phyloP scores from a whole-genome alignment of 1,140 invertebrate species.

The Battus philenor region DNA sequence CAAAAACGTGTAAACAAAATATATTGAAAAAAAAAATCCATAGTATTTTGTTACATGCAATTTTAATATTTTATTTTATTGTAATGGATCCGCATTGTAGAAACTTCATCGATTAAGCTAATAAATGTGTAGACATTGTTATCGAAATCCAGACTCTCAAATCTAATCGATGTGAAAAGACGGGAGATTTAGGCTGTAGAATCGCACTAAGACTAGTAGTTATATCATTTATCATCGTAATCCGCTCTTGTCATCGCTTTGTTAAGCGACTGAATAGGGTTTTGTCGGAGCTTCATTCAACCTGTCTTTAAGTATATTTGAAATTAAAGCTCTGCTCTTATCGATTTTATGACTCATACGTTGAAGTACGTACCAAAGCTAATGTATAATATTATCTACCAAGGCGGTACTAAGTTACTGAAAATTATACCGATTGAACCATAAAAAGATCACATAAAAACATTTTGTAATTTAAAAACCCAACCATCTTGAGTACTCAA shows the following conservation, averaged over 20 bases:
- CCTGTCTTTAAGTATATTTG: constrained; percentile 16
- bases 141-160: constrained; percentile 10
- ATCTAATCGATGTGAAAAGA: constrained; percentile 6
- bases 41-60: too few relatives aligned
- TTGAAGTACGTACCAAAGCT: too few relatives aligned
- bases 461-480: too few relatives aligned
- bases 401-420: too few relatives aligned
- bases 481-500: too few relatives aligned
- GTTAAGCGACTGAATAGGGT: constrained; percentile 14
- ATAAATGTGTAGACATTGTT: constrained; percentile 11
- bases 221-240: constrained; percentile 18
- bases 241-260: constrained; percentile 15
- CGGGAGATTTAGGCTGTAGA: constrained; percentile 12
- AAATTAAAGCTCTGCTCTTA: constrained; percentile 4
- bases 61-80: too few relatives aligned
- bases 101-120: constrained; percentile 10
- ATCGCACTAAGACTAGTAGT: constrained; percentile 9
- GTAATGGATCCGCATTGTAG: too few relatives aligned
- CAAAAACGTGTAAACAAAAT: too few relatives aligned
- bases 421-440: too few relatives aligned
- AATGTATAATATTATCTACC: too few relatives aligned
- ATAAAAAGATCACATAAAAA: too few relatives aligned
- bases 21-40: too few relatives aligned
- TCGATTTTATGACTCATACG: constrained; percentile 2
- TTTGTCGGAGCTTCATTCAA: constrained; percentile 15